Evolutionary conservation across 2,113 vertebrate species (phyloP), one percentile per base, ranked within the genome.

Genomic region (Tringa solitaria): DNA sequence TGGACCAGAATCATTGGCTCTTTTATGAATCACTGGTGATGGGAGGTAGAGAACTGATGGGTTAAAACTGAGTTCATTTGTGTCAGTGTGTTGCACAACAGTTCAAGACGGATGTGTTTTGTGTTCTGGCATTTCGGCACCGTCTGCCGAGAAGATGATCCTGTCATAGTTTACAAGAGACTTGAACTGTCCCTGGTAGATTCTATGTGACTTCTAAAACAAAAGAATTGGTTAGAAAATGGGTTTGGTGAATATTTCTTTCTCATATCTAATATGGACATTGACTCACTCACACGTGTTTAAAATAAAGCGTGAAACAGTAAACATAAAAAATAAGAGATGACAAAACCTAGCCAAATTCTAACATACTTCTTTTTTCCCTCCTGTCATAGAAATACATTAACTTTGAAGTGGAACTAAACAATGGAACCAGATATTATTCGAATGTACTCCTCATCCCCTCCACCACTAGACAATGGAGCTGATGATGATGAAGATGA

Each of bases 381-480:
- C 43, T 74, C 41, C 46, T 75, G 7, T 50, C 83, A 2, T 72
- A 99, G 99, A 96, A 98, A 79, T 97, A 97, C 97, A 96, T 90
- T 98, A 97, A 97, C 67, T 96, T 94, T 67, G 93, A 93, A 96
- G 95, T 97, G 68, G 74, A 97, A 88, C 95, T 96, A 84, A 97
- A 98, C 95, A 93, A 99, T 99, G 99, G 99, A 99, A 98, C 98
- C 99, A 87, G 98, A 99, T 84, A 97, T 99, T 86, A 98, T 99
- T 95, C 98, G 98, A 94, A 98, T 99, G 97, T 99, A 99, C 85
- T 98, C 99, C 90, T 99, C 99, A 60, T 99, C 99, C 59, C 98
- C 99, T 11, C 99, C 99, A 79, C 98, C 98, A 8, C 96, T 99
- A 87, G 99, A 99, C 84, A 98, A 98, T 72, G 98, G 98, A 92